A percentile compares a stretch with the other conserved stretches of the same genome.
phyloP scores from a whole-genome alignment of 2,113 vertebrate genomes.

The human region GRCh38 chr1:69701501-69702000 shows the following conservation, averaged over 20 bases:
- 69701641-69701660: neutral
- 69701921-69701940: constrained; percentile 4
- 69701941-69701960: neutral
- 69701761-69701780: neutral
- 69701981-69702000: neutral
- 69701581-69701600: neutral
- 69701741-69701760: constrained; percentile 33
- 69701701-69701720: neutral
- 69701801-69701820: constrained; percentile 26
- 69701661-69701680: neutral
- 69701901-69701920: neutral
- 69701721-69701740: neutral
- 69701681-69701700: neutral
- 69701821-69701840: constrained; percentile 30
- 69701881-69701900: neutral
- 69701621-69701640: neutral
- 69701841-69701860: neutral
- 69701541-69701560: constrained; percentile 20
- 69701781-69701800: neutral
- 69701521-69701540: constrained; percentile 30
- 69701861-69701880: neutral
- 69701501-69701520: neutral
- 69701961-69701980: neutral
- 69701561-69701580: neutral
- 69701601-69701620: neutral